A percentile compares a stretch with the other conserved stretches of the same genome.
These are phyloP conservation scores for Argyresthia albistria DNA, from an alignment of 2,888 invertebrate species.

Conservation along the genomic window DNA sequence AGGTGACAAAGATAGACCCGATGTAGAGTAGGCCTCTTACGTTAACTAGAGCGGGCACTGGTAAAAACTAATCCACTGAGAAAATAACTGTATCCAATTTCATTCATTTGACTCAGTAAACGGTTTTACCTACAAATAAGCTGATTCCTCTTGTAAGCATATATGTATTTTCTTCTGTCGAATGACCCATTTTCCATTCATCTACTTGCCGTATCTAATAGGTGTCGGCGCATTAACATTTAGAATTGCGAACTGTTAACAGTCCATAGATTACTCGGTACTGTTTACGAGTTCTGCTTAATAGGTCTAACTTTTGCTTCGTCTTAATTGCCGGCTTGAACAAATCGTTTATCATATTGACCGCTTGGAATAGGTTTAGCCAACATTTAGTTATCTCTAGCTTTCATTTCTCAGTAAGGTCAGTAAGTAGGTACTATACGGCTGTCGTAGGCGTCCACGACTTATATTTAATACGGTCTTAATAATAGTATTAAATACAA, in stretches of 20 bases:
- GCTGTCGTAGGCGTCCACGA: too few relatives aligned
- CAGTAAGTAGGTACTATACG: too few relatives aligned
- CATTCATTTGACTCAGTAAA: too few relatives aligned
- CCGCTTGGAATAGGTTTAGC: conserved; percentile 32
- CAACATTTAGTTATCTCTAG: neutral
- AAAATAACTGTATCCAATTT: too few relatives aligned
- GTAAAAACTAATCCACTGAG: too few relatives aligned
- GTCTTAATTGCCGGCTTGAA: conserved; percentile 52
- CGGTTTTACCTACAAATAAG: too few relatives aligned
- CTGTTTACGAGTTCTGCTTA: conserved; percentile 25
- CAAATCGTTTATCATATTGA: conserved; percentile 61
- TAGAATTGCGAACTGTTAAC: conserved; percentile 40
- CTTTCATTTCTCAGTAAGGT: too few relatives aligned
- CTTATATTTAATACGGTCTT: too few relatives aligned
- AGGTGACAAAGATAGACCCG: conserved; percentile 20
- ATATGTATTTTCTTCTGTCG: too few relatives aligned
- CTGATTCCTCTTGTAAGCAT: too few relatives aligned
- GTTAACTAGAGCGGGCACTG: neutral
- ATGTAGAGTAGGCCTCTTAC: neutral
- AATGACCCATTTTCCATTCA: neutral
- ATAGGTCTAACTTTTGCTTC: conserved; percentile 29
- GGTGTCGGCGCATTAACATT: neutral
- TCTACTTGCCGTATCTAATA: neutral
- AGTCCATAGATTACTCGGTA: conserved; percentile 38
- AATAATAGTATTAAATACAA: too few relatives aligned